Base-by-base conservation (phyloP, 2,888 invertebrate species). In the Sinotaia quadrata region DNA sequence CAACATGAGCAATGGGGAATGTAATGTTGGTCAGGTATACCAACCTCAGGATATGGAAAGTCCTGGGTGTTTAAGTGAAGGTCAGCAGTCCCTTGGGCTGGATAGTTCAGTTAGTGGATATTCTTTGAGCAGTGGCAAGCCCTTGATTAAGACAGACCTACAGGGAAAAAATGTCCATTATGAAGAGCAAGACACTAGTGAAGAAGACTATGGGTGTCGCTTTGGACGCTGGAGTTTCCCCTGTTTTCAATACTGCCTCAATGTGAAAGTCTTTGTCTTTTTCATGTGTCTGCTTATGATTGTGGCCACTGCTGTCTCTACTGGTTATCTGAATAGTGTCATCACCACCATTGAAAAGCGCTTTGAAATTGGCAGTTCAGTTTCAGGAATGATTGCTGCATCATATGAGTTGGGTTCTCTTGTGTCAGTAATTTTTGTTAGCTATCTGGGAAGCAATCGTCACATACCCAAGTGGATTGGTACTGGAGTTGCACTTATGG, bases 301-400 rank as follows among this genome's bases (percentile, higher is more conserved):
- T 57, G 81, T 87, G 59, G 81, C 86, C 7, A 85, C 87, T 1
- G 84, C 86, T 1, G 73, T 88, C 56, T 82, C 85, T 8, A 85
- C 87, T 0, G 88, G 88, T 8, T 88, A 88, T 75, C 78, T 87
- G 34, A 86, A 83, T 78, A 86, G 86, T 65, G 97, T 97, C 89
- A 96, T 97, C 88, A 97, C 97, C 78, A 97, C 97, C 68, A 96
- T 97, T 84, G 97, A 97, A 90, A 96, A 96, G 89, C 93, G 97
- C 56, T 91, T 90, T 75, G 96, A 97, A 89, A 95, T 97, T 85
- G 96, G 96, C 72, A 96, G 96, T 87, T 94, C 95, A 87, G 93
- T 95, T 77, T 95, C 96, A 61, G 96, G 97, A 69, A 92, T 96
- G 81, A 94, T 97, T 78, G 96, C 96, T 69, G 96, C 96, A 83